Percentiles rank a stretch among this genome's conserved stretches.
Evolutionary conservation across 2,797 vertebrate genomes (phyloP).

Genomic region (Bradypodion ventrale): DNA sequence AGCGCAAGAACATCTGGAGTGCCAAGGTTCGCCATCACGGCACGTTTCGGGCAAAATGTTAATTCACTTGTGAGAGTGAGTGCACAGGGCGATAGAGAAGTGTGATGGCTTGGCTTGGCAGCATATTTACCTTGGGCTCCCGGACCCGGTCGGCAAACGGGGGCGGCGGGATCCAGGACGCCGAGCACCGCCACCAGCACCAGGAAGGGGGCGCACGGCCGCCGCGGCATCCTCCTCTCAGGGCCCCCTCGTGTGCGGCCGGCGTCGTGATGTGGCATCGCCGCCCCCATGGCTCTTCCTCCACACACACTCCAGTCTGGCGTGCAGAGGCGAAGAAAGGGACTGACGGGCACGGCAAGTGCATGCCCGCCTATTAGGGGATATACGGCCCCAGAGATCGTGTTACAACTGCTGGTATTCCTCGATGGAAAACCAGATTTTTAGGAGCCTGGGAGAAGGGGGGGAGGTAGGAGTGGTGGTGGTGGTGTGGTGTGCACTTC

Average conservation of each 20-base stretch:
- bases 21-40: too few species aligned
- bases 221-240: conserved; percentile 62
- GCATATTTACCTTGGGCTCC: conserved; percentile 85
- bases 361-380: conserved; percentile 66
- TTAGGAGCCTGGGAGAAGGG: conserved; percentile 6
- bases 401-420: conserved; percentile 64
- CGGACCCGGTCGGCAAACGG: conserved; percentile 76
- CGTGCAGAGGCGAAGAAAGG: too few species aligned
- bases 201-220: conserved; percentile 57
- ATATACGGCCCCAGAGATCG: conserved; percentile 60
- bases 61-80: too few species aligned
- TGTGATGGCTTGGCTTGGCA: too few species aligned
- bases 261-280: conserved; percentile 76
- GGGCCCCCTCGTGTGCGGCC: conserved; percentile 25
- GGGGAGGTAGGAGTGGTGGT: conserved; percentile 53
- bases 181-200: conserved; percentile 60
- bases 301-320: conserved; percentile 41
- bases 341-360: conserved; percentile 44
- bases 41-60: too few species aligned
- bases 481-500: too few species aligned
- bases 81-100: too few species aligned
- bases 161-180: conserved; percentile 62
- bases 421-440: conserved; percentile 56
- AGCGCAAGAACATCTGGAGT: too few species aligned
- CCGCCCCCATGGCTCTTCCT: conserved; percentile 12